Base-by-base conservation (phyloP, 2,113 vertebrate genomes). In the Hassar affinis region DNA sequence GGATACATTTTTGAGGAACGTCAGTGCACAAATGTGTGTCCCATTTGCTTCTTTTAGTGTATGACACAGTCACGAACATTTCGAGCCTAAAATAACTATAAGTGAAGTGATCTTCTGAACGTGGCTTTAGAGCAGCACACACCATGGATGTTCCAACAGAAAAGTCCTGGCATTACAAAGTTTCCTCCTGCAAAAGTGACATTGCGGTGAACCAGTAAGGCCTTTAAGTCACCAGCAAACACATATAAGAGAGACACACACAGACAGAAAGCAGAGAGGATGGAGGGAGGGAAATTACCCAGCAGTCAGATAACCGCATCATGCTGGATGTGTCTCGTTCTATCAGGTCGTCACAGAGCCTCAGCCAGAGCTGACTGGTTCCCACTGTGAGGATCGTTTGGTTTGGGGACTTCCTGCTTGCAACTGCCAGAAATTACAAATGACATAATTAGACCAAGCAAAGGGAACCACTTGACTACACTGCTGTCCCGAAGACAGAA, bases 351-450 rank as follows among this genome's bases (percentile, higher is more conserved):
- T 79, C 57, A 57, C 81, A 79, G 30, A 62, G 82, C 85, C 84
- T 77, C 84, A 89, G 87, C 84, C 83, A 74, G 87, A 88, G 83
- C 85, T 89, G 86, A 90, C 85, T 84, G 52, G 54, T 85, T 84
- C 33, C 68, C 86, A 88, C 91, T 89, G 88, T 84, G 86, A 88
- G 30, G 84, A 81, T 90, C 66, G 30, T 11, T 90, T 87, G 83
- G 82, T 85, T 92, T 91, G 88, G 86, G 83, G 86, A 93, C 92
- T 93, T 93, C 92, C 92, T 93, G 91, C 92, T 90, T 92, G 89
- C 89, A 86, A 84, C 84, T 90, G 91, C 89, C 85, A 91, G 89
- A 79, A 87, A 85, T 64, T 86, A 88, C 88, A 88, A 88, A 88
- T 86, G 69, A 89, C 86, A 92, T 92, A 93, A 92, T 93, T 89